Percentiles rank a stretch among this genome's conserved stretches.
phyloP scores from a whole-genome alignment of 2,888 invertebrate genomes.

The Bedellia somnulentella region DNA sequence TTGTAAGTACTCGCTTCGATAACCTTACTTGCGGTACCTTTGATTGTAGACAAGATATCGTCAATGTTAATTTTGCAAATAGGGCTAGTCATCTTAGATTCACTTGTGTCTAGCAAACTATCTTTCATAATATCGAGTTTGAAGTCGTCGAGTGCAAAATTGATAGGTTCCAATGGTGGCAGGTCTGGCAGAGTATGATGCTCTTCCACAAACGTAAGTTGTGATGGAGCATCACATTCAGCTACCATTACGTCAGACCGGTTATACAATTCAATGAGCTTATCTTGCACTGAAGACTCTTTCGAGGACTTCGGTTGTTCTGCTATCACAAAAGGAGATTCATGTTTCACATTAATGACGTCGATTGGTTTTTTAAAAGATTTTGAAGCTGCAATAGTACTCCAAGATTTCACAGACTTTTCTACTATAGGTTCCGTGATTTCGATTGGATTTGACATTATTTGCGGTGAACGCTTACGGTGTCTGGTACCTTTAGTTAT shows the following conservation, averaged over 20 bases:
- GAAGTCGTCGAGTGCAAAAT: conserved; percentile 45
- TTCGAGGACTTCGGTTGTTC: conserved; percentile 16
- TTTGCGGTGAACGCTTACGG: conserved; percentile 35
- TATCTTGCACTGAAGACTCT: conserved; percentile 35
- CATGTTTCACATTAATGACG: conserved; percentile 11
- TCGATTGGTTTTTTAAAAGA: conserved; percentile 15
- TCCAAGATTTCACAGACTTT: conserved; percentile 51
- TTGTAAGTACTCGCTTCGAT: conserved; percentile 40
- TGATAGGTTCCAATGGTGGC: conserved; percentile 37
- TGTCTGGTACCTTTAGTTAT: conserved; percentile 36
- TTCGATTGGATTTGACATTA: conserved; percentile 14
- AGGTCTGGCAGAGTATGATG: conserved; percentile 39
- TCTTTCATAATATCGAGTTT: conserved; percentile 49
- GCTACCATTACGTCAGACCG: conserved; percentile 51
- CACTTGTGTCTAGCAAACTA: conserved; percentile 36
- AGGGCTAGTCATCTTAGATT: conserved; percentile 32
- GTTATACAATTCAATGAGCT: conserved; percentile 42
- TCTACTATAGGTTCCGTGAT: conserved; percentile 21
- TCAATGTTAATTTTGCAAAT: conserved; percentile 52
- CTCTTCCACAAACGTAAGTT: conserved; percentile 47
- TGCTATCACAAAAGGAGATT: conserved; percentile 6
- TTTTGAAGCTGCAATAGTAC: conserved; percentile 44
- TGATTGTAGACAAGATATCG: conserved; percentile 42
- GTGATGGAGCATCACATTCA: conserved; percentile 43
- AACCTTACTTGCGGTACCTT: conserved; percentile 31